Base-by-base conservation (phyloP, 2,888 invertebrate species). In the Piscicola geometra region DNA sequence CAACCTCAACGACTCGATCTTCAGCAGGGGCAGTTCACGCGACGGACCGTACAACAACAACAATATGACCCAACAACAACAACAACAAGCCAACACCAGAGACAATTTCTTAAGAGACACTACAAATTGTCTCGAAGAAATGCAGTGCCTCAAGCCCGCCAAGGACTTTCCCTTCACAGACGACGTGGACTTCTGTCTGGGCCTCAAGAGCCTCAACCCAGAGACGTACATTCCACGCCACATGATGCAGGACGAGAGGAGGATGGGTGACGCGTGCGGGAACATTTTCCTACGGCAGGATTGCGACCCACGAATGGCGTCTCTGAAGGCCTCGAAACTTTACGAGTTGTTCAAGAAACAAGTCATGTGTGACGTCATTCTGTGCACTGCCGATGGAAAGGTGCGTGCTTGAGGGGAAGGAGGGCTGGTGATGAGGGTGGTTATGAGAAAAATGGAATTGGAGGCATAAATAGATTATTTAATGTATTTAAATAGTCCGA, bases 291-390 rank as follows among this genome's bases (percentile, higher is more conserved):
- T 15, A 9, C 9, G 25, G 60, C 60, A 5, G 3, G 60, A 21
- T 25, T 56, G 25, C n/a, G 60, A 56, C 5, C n/a, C n/a, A 9
- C 9, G n/a, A 25, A 15, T 21, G 12, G 9, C n/a, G 12, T 18
- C 3, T 5, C 3, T 9, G 12, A 71, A 71, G 32, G 21, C 47
- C 52, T 71, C 73, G 35, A 73, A 73, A 18, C 41, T 73, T n/a
- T 73, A 73, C 36, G 64, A 73, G 33, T n/a, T 73, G 64, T 73
- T 64, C 64, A 73, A 52, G 33, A 2, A 25, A 35, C 73, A 73
- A 33, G 56, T 73, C 32, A 73, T 73, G 73, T 73, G 73, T 52
- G 73, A 73, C 25, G 64, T 73, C 1, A 33, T 64, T 36, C 33
- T 73, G 15, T 25, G 52, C 25, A 64, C 73, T 2, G 73, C 73